Percentiles rank a stretch among this genome's conserved stretches.
phyloP scores from a whole-genome alignment of 2,797 vertebrate genomes.

The Girardinus metallicus region DNA sequence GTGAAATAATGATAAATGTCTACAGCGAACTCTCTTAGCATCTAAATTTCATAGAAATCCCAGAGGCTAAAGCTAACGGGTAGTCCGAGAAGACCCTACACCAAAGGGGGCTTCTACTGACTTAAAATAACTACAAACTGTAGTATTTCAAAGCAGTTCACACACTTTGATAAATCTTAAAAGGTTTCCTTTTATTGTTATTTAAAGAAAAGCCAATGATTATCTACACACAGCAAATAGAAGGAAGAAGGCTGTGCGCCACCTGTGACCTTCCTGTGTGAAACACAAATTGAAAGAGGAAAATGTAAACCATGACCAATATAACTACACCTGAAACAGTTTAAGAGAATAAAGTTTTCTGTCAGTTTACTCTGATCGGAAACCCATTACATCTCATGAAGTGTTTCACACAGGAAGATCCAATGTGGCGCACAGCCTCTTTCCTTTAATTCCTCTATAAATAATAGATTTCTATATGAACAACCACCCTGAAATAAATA shows the following conservation, averaged over 20 bases:
- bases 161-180: background rate
- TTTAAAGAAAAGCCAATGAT: background rate
- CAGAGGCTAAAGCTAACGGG: background rate
- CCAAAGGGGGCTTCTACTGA: background rate
- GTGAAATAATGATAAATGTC: background rate
- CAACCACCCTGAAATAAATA: background rate
- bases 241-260: background rate
- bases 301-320: background rate
- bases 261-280: background rate
- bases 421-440: background rate
- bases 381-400: background rate
- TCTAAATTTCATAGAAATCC: background rate
- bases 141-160: background rate
- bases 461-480: background rate
- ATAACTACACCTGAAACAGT: background rate
- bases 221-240: background rate
- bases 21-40: background rate
- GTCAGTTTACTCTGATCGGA: background rate
- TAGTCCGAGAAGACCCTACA: too few relatives aligned
- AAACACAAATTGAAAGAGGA: background rate
- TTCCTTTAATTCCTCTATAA: background rate
- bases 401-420: background rate
- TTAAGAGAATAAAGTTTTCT: background rate
- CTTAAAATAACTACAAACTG: background rate
- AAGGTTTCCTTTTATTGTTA: constrained; percentile 1